These are phyloP conservation scores for Formicarius rufipectus DNA, from an alignment of 2,113 vertebrate genomes.

Conservation along the genomic window DNA sequence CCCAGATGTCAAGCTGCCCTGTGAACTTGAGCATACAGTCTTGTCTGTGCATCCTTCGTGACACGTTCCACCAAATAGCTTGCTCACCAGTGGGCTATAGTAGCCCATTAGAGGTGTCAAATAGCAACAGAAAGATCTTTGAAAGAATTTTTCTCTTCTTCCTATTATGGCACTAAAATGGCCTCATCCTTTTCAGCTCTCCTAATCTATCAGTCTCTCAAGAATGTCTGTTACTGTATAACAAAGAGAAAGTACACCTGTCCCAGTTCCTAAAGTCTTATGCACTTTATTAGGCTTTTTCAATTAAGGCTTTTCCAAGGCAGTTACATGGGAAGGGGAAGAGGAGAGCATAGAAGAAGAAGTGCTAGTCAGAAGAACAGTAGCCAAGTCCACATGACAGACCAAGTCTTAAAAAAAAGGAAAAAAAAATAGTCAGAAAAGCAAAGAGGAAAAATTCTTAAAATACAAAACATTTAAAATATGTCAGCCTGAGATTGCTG, in stretches of 20 bases:
- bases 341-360: background rate
- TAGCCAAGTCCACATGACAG: background rate
- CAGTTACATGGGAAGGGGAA: background rate
- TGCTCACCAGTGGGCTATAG: background rate
- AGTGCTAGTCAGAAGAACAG: background rate
- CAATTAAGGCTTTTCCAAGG: background rate
- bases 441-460: background rate
- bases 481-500: background rate
- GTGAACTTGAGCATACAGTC: accelerated
- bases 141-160: background rate
- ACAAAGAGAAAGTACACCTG: background rate
- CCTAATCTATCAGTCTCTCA: background rate
- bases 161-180: background rate
- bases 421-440: too few species aligned
- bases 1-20: background rate
- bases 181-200: background rate
- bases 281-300: background rate
- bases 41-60: background rate
- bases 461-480: background rate
- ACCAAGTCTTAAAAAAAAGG: background rate
- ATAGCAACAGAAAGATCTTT: background rate
- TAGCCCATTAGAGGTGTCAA: background rate
- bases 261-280: background rate
- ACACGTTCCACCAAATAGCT: background rate
- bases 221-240: background rate